phyloP scores from a whole-genome alignment of 2,113 vertebrate genomes.

The Lagopus muta region DNA sequence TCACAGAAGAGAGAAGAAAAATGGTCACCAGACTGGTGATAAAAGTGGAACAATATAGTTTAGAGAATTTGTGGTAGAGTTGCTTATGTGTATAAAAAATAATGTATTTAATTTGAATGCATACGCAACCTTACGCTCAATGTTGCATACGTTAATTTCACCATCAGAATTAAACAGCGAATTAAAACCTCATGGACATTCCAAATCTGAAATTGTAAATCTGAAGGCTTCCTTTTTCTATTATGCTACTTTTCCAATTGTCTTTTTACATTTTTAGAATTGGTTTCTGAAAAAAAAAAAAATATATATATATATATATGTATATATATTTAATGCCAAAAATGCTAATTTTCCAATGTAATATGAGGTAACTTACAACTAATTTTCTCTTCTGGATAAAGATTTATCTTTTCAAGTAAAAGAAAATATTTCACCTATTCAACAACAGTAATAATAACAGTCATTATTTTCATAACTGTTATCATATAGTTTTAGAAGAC shows the following conservation, averaged over 20 bases:
- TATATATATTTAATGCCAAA: not conserved
- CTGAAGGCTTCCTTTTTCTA: not conserved
- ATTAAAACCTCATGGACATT: not conserved
- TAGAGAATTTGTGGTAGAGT: not conserved
- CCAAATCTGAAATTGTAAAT: not conserved
- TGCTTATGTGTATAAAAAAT: not conserved
- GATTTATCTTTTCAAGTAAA: not conserved
- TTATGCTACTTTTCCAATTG: not conserved
- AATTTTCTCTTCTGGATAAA: not conserved
- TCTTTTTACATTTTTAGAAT: not conserved
- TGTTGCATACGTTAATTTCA: not conserved
- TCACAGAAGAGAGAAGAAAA: not conserved
- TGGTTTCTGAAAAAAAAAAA: not conserved
- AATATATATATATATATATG: too few relatives aligned
- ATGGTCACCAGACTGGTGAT: not conserved
- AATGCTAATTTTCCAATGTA: not conserved
- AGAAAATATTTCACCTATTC: not conserved
- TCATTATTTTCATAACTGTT: not conserved
- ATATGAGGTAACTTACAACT: not conserved
- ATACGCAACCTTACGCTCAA: not conserved
- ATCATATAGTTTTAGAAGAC: not conserved
- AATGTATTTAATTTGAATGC: not conserved
- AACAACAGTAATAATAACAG: not conserved
- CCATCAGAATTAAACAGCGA: not conserved
- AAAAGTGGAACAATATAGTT: not conserved